Conservation (phyloP, 2,888 invertebrate genomes). For the Parasteatoda lunata region DNA sequence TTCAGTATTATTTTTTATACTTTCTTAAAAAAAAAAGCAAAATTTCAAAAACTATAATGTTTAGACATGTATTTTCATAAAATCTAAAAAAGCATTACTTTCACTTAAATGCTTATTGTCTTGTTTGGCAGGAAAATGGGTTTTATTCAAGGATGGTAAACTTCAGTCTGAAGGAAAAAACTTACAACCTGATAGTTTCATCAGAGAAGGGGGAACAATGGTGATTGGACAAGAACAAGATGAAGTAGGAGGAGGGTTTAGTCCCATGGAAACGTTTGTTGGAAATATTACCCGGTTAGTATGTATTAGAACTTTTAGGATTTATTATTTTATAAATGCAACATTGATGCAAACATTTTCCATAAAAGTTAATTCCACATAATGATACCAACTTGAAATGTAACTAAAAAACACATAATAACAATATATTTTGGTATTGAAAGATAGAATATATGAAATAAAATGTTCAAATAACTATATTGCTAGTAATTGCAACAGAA, state of each 20-base stretch:
- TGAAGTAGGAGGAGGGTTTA: constrained; percentile 53
- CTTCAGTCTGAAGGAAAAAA: constrained; percentile 29
- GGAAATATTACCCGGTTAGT: constrained; percentile 64
- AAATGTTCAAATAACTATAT: no score
- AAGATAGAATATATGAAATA: no score
- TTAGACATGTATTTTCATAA: no score
- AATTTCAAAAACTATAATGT: no score
- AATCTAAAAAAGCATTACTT: no score
- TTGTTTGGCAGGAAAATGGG: constrained; percentile 43
- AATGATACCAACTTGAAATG: not conserved
- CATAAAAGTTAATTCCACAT: no score
- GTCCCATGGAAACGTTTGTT: constrained; percentile 52
- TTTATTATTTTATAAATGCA: not conserved
- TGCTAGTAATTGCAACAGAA: no score
- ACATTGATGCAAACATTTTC: not conserved
- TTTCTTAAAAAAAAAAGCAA: no score
- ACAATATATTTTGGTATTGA: not conserved
- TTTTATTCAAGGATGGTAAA: constrained; percentile 55
- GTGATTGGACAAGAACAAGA: constrained; percentile 65
- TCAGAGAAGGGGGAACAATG: constrained; percentile 44
- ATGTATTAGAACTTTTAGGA: not conserved
- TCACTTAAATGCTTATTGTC: not conserved
- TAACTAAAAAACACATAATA: not conserved
- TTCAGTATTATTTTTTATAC: no score
- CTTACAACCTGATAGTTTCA: constrained; percentile 16